Percentiles rank a stretch among this genome's conserved stretches.
Evolutionary conservation across 2,888 invertebrate genomes (phyloP).

Genomic region (Trachelus iudaicus): DNA sequence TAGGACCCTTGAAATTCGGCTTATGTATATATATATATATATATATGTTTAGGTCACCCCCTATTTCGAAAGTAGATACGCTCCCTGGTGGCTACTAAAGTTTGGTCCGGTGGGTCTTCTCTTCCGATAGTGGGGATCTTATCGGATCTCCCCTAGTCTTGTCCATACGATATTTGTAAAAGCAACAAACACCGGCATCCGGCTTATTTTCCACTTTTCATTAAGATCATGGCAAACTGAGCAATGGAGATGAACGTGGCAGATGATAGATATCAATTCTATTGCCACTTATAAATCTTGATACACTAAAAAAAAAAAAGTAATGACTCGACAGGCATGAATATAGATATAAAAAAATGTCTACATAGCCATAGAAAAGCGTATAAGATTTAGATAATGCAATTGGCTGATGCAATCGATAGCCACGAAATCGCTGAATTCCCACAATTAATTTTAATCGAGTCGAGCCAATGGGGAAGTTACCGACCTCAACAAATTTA

Average conservation of each 20-base stretch:
- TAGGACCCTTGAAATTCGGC: neutral
- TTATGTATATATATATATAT: too few relatives aligned
- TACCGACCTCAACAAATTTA: neutral
- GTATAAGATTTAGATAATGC: neutral
- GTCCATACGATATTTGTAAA: constrained; percentile 1
- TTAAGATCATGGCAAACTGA: neutral
- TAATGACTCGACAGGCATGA: neutral
- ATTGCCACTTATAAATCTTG: neutral
- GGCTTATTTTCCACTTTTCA: neutral
- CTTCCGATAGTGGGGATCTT: neutral
- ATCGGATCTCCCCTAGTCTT: neutral
- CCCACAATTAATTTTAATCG: neutral
- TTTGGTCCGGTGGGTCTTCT: neutral
- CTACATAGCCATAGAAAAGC: neutral
- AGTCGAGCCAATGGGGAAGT: neutral
- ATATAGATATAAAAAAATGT: neutral
- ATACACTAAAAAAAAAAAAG: neutral
- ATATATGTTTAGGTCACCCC: neutral
- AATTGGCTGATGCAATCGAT: neutral
- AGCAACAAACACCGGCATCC: neutral
- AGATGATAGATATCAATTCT: neutral
- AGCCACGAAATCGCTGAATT: neutral
- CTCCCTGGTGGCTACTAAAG: neutral
- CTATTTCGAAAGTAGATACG: neutral
- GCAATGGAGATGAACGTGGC: neutral